Conservation (phyloP, 30 jellyfish, hydroid and myxozoan genomes). For the Nemopilema nomurai region DNA sequence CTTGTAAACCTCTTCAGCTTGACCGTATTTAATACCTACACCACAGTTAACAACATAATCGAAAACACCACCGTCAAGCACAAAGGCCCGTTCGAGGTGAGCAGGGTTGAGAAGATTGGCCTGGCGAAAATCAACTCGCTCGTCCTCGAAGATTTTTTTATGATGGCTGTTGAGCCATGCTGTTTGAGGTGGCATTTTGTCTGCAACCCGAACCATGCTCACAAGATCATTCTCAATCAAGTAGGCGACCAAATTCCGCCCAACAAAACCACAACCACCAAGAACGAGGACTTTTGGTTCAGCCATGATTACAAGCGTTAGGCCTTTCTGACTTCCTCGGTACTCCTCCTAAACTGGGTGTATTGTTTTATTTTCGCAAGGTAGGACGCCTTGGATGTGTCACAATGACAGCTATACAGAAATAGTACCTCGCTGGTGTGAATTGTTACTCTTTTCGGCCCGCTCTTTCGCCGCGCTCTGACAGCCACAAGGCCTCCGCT, state of each 20-base stretch:
- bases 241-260: conserved; percentile 84
- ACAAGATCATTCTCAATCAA: conserved; percentile 76
- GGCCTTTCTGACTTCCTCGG: background rate
- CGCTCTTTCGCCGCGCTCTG: background rate
- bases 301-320: background rate
- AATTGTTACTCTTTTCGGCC: background rate
- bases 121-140: conserved; percentile 83
- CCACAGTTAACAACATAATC: conserved; percentile 93
- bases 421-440: background rate
- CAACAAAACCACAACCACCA: conserved; percentile 97
- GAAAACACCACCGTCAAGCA: conserved; percentile 49
- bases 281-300: conserved; percentile 48
- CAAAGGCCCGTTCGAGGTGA: conserved; percentile 82
- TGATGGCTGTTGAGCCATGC: conserved; percentile 94
- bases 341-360: background rate
- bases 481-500: background rate
- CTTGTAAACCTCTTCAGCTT: conserved; percentile 86
- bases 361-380: background rate
- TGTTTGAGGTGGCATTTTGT: conserved; percentile 94
- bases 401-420: background rate
- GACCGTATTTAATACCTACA: conserved; percentile 89
- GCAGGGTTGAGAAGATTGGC: conserved; percentile 89
- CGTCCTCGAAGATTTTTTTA: conserved; percentile 76
- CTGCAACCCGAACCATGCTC: conserved; percentile 82
- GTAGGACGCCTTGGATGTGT: background rate